Conservation (phyloP, 2,797 vertebrate species). For the Perodicticus potto region DNA sequence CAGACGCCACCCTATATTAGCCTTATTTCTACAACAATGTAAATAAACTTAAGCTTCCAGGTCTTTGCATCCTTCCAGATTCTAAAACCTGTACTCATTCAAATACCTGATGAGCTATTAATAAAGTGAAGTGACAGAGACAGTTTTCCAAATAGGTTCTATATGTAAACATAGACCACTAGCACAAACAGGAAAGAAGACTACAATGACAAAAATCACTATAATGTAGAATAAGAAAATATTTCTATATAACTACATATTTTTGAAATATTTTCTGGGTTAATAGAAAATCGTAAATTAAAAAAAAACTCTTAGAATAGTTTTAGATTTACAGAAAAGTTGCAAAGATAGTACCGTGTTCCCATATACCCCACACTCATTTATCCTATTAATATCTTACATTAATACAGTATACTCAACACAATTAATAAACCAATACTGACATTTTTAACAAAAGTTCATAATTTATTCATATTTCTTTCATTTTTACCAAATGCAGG, state of each 20-base stretch:
- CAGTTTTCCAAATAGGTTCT: conserved; percentile 18
- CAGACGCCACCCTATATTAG: not conserved
- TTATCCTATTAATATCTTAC: not conserved
- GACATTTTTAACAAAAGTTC: not conserved
- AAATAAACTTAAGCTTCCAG: conserved; percentile 42
- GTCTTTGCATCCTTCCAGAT: not conserved
- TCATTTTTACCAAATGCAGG: conserved; percentile 10
- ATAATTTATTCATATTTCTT: conserved; percentile 60
- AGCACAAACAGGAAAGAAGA: conserved; percentile 43
- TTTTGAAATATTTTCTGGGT: not conserved
- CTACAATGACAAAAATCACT: conserved; percentile 33
- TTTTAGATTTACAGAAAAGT: conserved; percentile 8
- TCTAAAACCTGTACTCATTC: conserved; percentile 56
- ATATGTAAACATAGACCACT: conserved; percentile 39
- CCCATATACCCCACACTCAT: not conserved
- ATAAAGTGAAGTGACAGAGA: conserved; percentile 33
- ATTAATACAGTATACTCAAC: not conserved
- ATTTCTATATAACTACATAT: not conserved
- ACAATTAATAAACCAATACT: not conserved
- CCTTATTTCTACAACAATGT: conserved; percentile 34
- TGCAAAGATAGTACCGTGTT: not conserved
- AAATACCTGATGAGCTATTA: conserved; percentile 49
- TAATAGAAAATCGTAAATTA: not conserved
- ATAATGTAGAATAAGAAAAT: conserved; percentile 31
- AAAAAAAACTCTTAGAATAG: conserved; percentile 43